Base-by-base conservation (phyloP, 1,140 invertebrate species). In the Diorhabda sublineata region DNA sequence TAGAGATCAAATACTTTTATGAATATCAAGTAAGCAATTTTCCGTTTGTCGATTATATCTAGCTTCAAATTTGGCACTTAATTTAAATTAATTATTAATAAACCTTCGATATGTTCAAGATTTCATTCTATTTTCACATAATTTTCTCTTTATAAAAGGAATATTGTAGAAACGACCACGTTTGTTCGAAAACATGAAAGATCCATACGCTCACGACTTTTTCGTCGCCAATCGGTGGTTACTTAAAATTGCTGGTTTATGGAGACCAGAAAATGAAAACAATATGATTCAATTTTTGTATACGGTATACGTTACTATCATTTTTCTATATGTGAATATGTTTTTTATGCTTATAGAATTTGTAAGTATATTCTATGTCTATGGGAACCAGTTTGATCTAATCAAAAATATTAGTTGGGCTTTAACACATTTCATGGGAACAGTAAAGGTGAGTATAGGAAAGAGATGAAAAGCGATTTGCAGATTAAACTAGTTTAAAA, bases 321-420 rank as follows among this genome's bases (percentile, higher is more conserved):
- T 77, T 3, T 77, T 78, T 63, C 44, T 76, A 47, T 77, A 77
- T 60, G 75, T 77, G 4, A 76, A 77, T 62, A 2, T 78, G n/a
- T 78, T 71, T 68, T 78, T 77, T 58, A 76, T 77, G 0, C 60
- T 58, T 4, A 78, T 77, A 2, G 76, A 78, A 62, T 76, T 77
- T 64, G 43, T 77, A 5, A 74, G 74, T 44, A 44, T 78, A 5
- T 69, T 73, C 58, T 73, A 74, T 57, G 77, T 76, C 4, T 72
- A 72, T 56, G 69, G 74, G 52, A 67, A 76, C 67, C 47, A 74
- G 45, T 70, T 74, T 52, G 69, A 72, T 7, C 69, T 78, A 6
- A 79, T 79, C n/a, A 78, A 79, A 63, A 77, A 77, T 66, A 66
- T 79, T 1, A 77, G 75, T 63, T 77, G 75, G 67, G 73, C 72